Conservation (phyloP, 2,888 invertebrate genomes). For the Tetropium fuscum region DNA sequence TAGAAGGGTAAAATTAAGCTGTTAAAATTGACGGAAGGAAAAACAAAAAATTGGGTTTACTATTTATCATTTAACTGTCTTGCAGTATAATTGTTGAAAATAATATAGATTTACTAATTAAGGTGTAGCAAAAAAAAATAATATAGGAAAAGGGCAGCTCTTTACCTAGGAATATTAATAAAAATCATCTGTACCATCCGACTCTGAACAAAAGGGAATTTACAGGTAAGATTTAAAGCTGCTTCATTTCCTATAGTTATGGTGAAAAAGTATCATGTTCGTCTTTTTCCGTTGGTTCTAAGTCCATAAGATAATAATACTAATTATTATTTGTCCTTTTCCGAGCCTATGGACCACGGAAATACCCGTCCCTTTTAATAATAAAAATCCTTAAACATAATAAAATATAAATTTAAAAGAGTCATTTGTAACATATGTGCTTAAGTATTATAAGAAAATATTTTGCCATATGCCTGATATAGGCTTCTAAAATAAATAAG, state of each 20-base stretch:
- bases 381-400: constrained; percentile 31
- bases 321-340: constrained; percentile 58
- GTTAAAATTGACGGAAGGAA: constrained; percentile 13
- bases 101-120: constrained; percentile 23
- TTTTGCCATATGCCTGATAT: too few relatives aligned
- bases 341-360: constrained; percentile 68
- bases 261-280: constrained; percentile 23
- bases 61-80: constrained; percentile 26
- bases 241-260: constrained; percentile 11
- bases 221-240: constrained; percentile 16
- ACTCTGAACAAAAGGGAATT: not conserved
- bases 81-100: constrained; percentile 32
- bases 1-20: constrained; percentile 22
- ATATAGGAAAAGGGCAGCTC: constrained; percentile 23
- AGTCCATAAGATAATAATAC: constrained; percentile 57
- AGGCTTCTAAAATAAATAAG: constrained; percentile 4
- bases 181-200: not conserved
- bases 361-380: constrained; percentile 64
- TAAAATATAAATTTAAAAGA: constrained; percentile 15
- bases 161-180: constrained; percentile 1
- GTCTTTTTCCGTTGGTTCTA: constrained; percentile 61
- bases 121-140: constrained; percentile 17
- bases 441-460: constrained; percentile 3
- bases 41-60: constrained; percentile 11
- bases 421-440: constrained; percentile 14